Evolutionary conservation across 1,140 invertebrate genomes (phyloP).

Genomic region (Pachypeltis micranthus): DNA sequence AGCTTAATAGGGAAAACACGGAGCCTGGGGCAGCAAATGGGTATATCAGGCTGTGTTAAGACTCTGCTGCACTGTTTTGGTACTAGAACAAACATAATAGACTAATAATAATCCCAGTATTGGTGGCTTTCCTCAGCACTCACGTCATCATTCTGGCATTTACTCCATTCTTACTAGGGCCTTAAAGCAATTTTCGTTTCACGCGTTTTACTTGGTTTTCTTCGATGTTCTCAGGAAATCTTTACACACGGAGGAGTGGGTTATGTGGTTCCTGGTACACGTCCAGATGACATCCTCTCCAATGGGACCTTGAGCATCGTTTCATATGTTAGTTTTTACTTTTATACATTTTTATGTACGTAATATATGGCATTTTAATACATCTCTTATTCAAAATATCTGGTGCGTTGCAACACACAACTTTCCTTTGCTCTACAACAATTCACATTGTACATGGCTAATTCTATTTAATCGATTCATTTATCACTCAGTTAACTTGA

Average conservation of each 20-base stretch:
- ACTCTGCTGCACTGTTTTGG: no score
- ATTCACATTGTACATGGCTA: conserved; percentile 14
- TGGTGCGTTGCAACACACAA: not conserved
- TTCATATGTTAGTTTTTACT: conserved; percentile 14
- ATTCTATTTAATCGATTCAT: not conserved
- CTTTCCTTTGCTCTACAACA: no score
- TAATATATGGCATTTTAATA: conserved; percentile 8
- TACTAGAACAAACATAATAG: no score
- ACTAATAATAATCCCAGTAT: no score
- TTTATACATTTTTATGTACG: not conserved
- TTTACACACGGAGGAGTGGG: conserved; percentile 38
- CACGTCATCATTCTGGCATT: no score
- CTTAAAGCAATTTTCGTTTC: no score
- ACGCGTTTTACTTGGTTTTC: no score
- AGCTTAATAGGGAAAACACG: no score
- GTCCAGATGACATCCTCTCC: conserved; percentile 37
- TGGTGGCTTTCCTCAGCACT: no score
- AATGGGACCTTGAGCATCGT: conserved; percentile 38
- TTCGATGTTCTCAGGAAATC: conserved; percentile 37
- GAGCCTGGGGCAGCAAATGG: no score
- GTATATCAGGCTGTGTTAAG: no score
- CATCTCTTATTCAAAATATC: not conserved
- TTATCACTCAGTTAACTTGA: not conserved
- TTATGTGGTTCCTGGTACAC: conserved; percentile 32
- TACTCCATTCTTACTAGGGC: no score